Conservation (phyloP, 2,113 vertebrate genomes). For the Platanista minor region DNA sequence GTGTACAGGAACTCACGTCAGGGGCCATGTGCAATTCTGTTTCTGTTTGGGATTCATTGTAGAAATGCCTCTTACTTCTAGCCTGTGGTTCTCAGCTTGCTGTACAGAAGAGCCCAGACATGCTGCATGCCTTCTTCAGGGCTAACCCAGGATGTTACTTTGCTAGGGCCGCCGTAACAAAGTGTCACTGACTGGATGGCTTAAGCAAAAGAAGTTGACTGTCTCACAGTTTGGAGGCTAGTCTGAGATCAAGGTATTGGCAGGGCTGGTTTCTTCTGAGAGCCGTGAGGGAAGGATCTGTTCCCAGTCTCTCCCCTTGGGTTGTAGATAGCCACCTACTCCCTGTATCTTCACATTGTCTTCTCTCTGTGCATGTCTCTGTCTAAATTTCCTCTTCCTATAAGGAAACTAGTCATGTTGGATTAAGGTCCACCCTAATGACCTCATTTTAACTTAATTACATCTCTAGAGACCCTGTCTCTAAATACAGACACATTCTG, state of each 20-base stretch:
- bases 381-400: background rate
- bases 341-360: background rate
- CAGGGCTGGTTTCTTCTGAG: background rate
- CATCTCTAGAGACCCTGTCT: background rate
- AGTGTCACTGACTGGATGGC: background rate
- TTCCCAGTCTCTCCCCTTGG: background rate
- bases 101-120: background rate
- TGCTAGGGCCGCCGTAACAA: background rate
- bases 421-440: background rate
- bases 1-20: background rate
- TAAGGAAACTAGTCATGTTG: background rate
- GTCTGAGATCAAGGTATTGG: background rate
- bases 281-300: background rate
- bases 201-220: background rate
- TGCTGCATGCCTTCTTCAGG: background rate
- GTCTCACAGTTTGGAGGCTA: background rate
- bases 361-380: background rate
- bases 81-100: background rate
- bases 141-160: background rate
- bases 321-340: background rate
- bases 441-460: background rate
- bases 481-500: background rate
- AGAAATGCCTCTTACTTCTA: background rate
- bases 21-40: fast-evolving
- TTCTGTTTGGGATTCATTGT: background rate